These are phyloP conservation scores for Chesias legatella DNA, from an alignment of 2,888 invertebrate species.

Conservation along the genomic window DNA sequence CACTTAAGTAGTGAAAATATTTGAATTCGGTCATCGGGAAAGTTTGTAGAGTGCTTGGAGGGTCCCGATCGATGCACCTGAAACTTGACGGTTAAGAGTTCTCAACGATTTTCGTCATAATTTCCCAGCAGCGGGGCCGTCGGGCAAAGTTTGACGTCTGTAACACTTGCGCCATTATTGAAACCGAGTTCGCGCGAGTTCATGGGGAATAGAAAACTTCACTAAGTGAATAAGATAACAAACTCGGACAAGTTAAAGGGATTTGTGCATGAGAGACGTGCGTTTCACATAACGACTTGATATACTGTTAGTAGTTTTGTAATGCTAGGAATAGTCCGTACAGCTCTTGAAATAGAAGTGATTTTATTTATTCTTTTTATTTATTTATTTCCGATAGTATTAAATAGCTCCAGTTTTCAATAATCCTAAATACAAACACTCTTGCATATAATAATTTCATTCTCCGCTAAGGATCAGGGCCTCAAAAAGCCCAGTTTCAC, in stretches of 20 bases:
- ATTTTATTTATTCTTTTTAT: too few species aligned
- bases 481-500: too few species aligned
- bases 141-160: slow-evolving; percentile 47
- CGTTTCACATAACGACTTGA: slow-evolving; percentile 29
- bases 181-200: slow-evolving; percentile 34
- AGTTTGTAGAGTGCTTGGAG: slow-evolving; percentile 39
- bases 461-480: too few species aligned
- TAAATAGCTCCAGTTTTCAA: too few species aligned
- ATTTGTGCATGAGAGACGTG: slow-evolving; percentile 29
- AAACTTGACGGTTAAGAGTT: slow-evolving; percentile 34
- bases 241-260: slow-evolving; percentile 23
- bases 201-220: slow-evolving; percentile 36
- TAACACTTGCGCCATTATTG: slow-evolving; percentile 40
- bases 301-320: slow-evolving; percentile 13
- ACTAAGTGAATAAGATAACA: slow-evolving; percentile 40
- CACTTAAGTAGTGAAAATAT: slow-evolving; percentile 65
- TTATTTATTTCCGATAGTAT: too few species aligned
- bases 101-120: slow-evolving; percentile 47
- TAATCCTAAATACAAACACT: too few species aligned
- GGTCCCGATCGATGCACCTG: slow-evolving; percentile 50
- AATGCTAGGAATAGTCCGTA: background rate
- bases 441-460: too few species aligned
- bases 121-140: slow-evolving; percentile 36
- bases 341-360: too few species aligned
- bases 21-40: slow-evolving; percentile 57